Evolutionary conservation across 2,888 invertebrate species (phyloP).

Genomic region (Ophion slaviceki): DNA sequence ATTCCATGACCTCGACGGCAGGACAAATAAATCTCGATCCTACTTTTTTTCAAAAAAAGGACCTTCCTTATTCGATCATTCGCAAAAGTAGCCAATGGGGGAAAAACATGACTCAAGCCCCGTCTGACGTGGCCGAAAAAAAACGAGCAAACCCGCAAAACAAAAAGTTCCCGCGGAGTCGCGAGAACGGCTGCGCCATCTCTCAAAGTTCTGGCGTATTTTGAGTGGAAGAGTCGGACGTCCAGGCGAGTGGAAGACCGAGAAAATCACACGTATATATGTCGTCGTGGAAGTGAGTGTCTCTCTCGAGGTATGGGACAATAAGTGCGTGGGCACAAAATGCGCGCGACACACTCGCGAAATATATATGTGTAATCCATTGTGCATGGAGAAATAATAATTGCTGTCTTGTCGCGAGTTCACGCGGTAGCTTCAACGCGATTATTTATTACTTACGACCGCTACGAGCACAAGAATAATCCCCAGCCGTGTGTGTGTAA

Average conservation of each 20-base stretch:
- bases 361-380: conserved; percentile 34
- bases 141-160: no score
- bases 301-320: conserved; percentile 35
- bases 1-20: no score
- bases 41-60: no score
- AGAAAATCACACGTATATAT: not conserved
- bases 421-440: conserved; percentile 54
- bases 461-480: conserved; percentile 20
- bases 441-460: conserved; percentile 51
- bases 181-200: not conserved
- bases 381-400: conserved; percentile 61
- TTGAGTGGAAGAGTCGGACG: not conserved
- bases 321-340: conserved; percentile 69
- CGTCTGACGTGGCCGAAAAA: no score
- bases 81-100: no score
- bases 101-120: no score
- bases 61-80: no score
- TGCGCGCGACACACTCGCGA: conserved; percentile 58
- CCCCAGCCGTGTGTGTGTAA: conserved; percentile 5
- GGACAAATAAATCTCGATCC: no score
- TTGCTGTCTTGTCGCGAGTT: conserved; percentile 50
- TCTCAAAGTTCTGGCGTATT: not conserved
- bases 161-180: no score
- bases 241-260: not conserved
- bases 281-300: not conserved